These are phyloP conservation scores for Dasyornis broadbenti DNA, from an alignment of 2,113 vertebrate genomes.

Conservation along the genomic window DNA sequence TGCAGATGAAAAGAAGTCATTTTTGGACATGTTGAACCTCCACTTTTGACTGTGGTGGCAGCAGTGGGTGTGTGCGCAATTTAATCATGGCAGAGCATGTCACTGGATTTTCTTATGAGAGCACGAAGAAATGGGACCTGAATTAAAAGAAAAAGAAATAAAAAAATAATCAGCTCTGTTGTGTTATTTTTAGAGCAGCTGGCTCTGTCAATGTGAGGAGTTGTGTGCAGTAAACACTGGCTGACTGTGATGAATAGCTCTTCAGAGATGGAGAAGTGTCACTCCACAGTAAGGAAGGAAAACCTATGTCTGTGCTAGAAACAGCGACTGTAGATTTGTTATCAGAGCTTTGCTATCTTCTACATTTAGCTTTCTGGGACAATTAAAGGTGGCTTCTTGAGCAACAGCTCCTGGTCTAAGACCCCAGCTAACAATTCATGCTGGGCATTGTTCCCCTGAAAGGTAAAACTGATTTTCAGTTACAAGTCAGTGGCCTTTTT, in stretches of 20 bases:
- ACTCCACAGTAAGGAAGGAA: background rate
- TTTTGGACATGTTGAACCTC: background rate
- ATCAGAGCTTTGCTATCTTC: background rate
- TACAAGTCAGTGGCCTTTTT: background rate
- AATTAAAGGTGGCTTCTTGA: background rate
- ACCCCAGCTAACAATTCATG: background rate
- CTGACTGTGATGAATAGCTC: background rate
- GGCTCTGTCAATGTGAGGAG: background rate
- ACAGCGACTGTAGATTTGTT: background rate
- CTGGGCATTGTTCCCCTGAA: background rate
- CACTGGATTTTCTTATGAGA: background rate
- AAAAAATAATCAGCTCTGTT: background rate
- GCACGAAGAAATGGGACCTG: background rate
- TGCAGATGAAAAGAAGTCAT: background rate
- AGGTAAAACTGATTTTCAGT: constrained; percentile 5
- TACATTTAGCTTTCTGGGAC: background rate
- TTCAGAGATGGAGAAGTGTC: background rate
- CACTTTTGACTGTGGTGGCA: background rate
- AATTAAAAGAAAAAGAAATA: background rate
- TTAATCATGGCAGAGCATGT: background rate
- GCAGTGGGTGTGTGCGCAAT: background rate
- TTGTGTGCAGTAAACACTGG: background rate
- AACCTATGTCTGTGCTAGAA: background rate
- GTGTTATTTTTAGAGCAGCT: background rate
- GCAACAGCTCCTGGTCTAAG: background rate